Evolutionary conservation across 2,113 vertebrate genomes (phyloP), one percentile per base, ranked within the genome.

Genomic region (Xerus inauris): DNA sequence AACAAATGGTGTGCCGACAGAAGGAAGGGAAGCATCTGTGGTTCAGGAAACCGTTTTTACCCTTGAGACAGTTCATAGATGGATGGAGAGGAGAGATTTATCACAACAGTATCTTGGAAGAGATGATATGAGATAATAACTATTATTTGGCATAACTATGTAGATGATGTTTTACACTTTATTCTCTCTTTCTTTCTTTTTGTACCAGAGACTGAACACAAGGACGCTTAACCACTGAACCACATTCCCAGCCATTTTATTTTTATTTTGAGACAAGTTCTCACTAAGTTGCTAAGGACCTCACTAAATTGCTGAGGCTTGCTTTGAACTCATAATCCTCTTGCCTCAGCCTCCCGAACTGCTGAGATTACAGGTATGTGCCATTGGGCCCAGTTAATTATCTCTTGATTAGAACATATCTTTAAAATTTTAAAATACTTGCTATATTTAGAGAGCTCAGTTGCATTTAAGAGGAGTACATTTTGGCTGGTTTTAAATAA

Each of bases 371-470:
- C 54, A 57, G 20, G 20, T 57, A 57, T 57, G 20, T 17, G 6
- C 54, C 20, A 57, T 20, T 22, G 20, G 54, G 20, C 20, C 54
- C 54, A 57, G 54, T 20, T 22, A 17, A 57, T 57, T 24, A 57
- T 57, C 80, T 87, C 32, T 81, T 85, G 7, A 59, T 91, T 32
- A 82, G 42, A 6, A 47, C 76, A 32, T 59, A 35, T 45, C 40
- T 71, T 73, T 85, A 84, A 28, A 86, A 54, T n/a, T 88, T 73
- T 89, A 62, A 83, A 94, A 28, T 54, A 69, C 42, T 87, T 71
- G 1, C 38, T 47, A 89, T 5, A 42, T 94, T 76, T 92, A 77
- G 5, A 87, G 57, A 73, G 2, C 57, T 49, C 6, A 57, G 6
- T 45, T 86, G 45, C 5, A 26, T 54, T 92, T 95, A 30, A 84